Evolutionary conservation across 2,113 vertebrate species (phyloP), one percentile per base, ranked within the genome.

Genomic region (Megaptera novaeangliae): DNA sequence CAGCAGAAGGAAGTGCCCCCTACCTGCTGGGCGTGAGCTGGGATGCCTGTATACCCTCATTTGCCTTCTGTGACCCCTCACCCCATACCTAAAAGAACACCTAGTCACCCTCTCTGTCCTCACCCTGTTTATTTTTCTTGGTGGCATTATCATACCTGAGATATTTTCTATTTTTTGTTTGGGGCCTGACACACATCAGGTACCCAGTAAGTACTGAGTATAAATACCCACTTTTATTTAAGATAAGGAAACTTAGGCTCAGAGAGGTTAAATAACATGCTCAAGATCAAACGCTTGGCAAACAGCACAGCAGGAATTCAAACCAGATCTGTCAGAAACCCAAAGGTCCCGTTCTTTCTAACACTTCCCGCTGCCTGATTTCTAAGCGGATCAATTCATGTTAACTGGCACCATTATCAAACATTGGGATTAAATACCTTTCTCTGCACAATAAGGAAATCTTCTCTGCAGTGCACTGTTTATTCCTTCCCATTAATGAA

Each of bases 331-430:
- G 64, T 2, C 34, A 29, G 78, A 78, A 34, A 11, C 29, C 31
- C 29, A 21, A 20, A 49, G 36, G 12, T 1, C 66, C 44, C 17
- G 9, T 14, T n/a, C 49, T 55, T 31, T 8, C 31, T 63, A 7
- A 1, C 0, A 1, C 10, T n/a, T 5, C 49, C 41, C 0, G 4
- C 6, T 8, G 23, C 69, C 64, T 13, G 46, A n/a, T 1, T 8
- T 46, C 55, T 44, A 27, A 13, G 46, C 10, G 3, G 2, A 10
- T 52, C 18, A 0, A 0, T 4, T 20, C 36, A 1, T 1, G 41
- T 66, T 12, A 5, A 80, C 61, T 13, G 41, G 39, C 6, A 14
- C 46, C 4, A 2, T 0, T 5, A 39, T 8, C 57, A 7, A 18
- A 80, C 39, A 2, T 0, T 1, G 6, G 52, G 63, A 52, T 27